A percentile compares a stretch with the other conserved stretches of the same genome.
Conservation (phyloP, 2,888 invertebrate genomes). For the Phengaris alcon region DNA sequence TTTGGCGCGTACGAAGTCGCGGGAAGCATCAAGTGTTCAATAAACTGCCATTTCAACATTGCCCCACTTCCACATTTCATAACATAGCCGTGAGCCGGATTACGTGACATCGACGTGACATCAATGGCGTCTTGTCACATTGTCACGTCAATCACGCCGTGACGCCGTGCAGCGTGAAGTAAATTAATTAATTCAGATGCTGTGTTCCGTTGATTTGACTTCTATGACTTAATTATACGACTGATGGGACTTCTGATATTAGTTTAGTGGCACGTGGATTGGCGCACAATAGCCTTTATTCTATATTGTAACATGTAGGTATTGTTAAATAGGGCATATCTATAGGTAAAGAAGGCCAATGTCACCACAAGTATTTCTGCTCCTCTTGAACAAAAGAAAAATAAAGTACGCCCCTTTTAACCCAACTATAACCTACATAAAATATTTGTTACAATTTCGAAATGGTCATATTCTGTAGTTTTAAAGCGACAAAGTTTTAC, state of each 20-base stretch:
- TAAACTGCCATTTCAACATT: neutral
- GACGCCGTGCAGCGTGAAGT: slow-evolving; percentile 35
- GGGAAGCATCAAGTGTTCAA: too few relatives aligned
- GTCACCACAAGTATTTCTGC: too few relatives aligned
- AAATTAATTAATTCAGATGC: slow-evolving; percentile 40
- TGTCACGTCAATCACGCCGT: slow-evolving; percentile 40
- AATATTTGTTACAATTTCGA: too few relatives aligned
- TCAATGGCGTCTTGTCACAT: slow-evolving; percentile 37
- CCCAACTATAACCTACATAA: too few relatives aligned
- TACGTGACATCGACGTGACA: slow-evolving; percentile 17
- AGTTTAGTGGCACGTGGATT: slow-evolving; percentile 32
- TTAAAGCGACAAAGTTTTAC: too few relatives aligned
- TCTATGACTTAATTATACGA: slow-evolving; percentile 22
- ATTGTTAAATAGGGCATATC: too few relatives aligned
- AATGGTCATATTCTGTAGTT: too few relatives aligned
- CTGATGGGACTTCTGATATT: slow-evolving; percentile 33
- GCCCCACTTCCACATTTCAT: neutral
- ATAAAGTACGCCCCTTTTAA: too few relatives aligned
- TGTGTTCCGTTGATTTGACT: slow-evolving; percentile 25
- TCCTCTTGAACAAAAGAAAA: too few relatives aligned
- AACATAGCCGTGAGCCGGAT: neutral
- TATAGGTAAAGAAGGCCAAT: too few relatives aligned
- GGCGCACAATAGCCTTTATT: neutral
- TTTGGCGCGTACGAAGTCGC: too few relatives aligned
- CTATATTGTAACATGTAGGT: too few relatives aligned